phyloP scores from a whole-genome alignment of 2,888 invertebrate species.

The Megaustenia siamemsis region DNA sequence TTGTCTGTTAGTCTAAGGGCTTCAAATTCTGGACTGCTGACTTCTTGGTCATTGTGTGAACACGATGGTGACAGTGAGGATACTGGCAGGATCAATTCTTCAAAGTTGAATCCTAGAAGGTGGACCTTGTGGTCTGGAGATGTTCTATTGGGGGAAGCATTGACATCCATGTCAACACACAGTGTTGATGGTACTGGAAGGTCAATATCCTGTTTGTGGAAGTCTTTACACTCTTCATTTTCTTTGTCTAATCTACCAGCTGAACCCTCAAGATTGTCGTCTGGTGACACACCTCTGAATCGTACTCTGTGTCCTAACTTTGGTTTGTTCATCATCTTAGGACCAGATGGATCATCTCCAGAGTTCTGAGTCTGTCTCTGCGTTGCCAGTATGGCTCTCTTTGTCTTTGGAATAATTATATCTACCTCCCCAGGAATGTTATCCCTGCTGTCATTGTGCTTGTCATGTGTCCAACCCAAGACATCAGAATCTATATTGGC shows the following conservation, averaged over 20 bases:
- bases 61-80: constrained; percentile 39
- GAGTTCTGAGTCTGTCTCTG: neutral
- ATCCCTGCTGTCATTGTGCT: neutral
- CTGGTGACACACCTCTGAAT: constrained; percentile 54
- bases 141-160: constrained; percentile 10
- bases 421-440: constrained; percentile 9
- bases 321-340: constrained; percentile 20
- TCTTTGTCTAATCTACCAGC: neutral
- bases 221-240: neutral
- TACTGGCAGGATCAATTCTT: neutral
- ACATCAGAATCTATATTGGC: neutral
- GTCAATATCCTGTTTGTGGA: neutral
- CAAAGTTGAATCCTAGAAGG: constrained; percentile 25
- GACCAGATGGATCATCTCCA: neutral
- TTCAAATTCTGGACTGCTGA: constrained; percentile 58
- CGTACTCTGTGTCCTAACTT: constrained; percentile 55
- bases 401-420: neutral
- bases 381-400: neutral
- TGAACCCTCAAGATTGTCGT: constrained; percentile 40
- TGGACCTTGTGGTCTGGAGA: constrained; percentile 1
- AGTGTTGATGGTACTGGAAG: neutral
- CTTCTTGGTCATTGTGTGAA: constrained; percentile 52
- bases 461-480: too few relatives aligned
- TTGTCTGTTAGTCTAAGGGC: constrained; percentile 58
- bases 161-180: neutral